Evolutionary conservation across 2,888 invertebrate species (phyloP), one percentile per base, ranked within the genome.

Genomic region (Augochlorella aurata): DNA sequence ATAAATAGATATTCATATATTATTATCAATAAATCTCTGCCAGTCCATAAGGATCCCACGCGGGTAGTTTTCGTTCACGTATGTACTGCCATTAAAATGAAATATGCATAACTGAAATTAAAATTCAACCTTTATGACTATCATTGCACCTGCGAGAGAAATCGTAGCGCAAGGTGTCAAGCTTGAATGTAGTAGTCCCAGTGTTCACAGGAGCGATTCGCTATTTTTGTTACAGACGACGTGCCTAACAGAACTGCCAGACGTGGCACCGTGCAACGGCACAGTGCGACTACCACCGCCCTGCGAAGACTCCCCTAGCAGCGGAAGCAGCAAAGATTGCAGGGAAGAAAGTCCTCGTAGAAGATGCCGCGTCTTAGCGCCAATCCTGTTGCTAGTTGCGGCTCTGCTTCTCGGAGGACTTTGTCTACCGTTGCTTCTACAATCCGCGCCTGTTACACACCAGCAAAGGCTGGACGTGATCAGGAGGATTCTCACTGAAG

Each of bases 391-490:
- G 50, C 87, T 93, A 75, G 90, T 93, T 77, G 90, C 90, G 82
- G 92, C 92, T 81, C 89, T 93, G 74, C 90, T 94, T 74, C 89
- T 93, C 81, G 94, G 93, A 78, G 93, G 93, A 67, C 91, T 93
- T 50, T 93, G 95, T 92, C 89, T 94, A 80, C 94, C 94, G 67
- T 88, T 94, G 86, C 90, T 93, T 79, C 90, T 94, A 73, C 92
- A 93, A 91, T 90, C 92, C 88, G 91, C 93, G 90, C 91, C 94
- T 93, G 92, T 91, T 83, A 93, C 93, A 77, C 95, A 95, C 77
- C 95, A 96, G 92, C 95, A 96, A 93, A 95, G 96, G 83, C 94
- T 96, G 87, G 95, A 95, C 87, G 95, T 95, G 86, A 95, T 96
- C 89, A 95, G 95, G 87, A 95, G 95, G 88, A 95, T 96, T 93